Evolutionary conservation across 1,140 invertebrate species (phyloP).

Genomic region (Halyomorpha halys): DNA sequence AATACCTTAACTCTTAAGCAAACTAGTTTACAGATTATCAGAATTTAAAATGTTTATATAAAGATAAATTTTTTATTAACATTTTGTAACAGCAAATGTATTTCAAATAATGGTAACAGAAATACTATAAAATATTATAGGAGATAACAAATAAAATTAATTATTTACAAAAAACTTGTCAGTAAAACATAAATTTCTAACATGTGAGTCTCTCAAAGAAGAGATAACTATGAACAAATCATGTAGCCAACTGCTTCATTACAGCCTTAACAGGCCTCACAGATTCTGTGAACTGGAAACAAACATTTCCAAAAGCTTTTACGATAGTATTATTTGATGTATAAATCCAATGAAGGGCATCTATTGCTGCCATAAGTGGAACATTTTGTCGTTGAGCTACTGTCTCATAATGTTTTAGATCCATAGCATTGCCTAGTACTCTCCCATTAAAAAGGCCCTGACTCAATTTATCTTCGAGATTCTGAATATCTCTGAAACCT

Average conservation of each 20-base stretch:
- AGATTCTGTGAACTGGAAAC: conserved; percentile 72
- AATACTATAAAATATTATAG: too few species aligned
- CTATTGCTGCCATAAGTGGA: conserved; percentile 76
- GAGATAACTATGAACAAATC: background rate
- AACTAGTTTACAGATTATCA: too few species aligned
- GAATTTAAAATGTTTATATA: too few species aligned
- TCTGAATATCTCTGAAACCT: conserved; percentile 84
- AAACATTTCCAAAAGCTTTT: conserved; percentile 72
- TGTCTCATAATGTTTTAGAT: conserved; percentile 75
- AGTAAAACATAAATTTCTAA: too few species aligned
- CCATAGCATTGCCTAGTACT: conserved; percentile 56
- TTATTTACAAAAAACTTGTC: too few species aligned
- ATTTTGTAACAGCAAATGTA: too few species aligned
- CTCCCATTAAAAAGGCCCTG: conserved; percentile 61
- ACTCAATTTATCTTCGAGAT: conserved; percentile 56
- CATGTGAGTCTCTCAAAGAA: too few species aligned
- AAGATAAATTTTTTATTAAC: too few species aligned
- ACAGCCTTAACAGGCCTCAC: conserved; percentile 59
- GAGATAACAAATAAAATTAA: too few species aligned
- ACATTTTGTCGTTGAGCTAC: conserved; percentile 74
- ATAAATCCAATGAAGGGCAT: conserved; percentile 80
- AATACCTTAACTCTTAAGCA: too few species aligned
- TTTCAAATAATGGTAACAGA: too few species aligned
- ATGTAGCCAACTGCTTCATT: conserved; percentile 12
- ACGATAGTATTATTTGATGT: conserved; percentile 22